These are phyloP conservation scores for Cossypha heuglini DNA, from an alignment of 2,797 vertebrate species.

Conservation along the genomic window DNA sequence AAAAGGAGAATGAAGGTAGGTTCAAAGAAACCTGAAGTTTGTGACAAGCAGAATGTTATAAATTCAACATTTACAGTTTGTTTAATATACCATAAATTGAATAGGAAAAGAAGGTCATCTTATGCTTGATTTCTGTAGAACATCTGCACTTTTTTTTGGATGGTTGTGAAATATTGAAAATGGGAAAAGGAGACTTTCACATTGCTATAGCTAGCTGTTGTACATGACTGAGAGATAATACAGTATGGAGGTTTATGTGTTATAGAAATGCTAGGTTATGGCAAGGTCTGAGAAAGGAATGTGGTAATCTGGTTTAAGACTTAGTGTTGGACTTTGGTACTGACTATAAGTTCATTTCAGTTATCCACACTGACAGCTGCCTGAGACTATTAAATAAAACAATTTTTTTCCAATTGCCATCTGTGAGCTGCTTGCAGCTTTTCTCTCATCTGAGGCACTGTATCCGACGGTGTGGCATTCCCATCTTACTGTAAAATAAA, in stretches of 20 bases:
- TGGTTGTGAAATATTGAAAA: not conserved
- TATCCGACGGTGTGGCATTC: not conserved
- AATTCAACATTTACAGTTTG: not conserved
- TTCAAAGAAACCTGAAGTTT: not conserved
- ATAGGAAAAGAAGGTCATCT: not conserved
- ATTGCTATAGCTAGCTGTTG: accelerated
- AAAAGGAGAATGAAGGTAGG: not conserved
- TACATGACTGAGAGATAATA: not conserved
- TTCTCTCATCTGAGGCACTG: not conserved
- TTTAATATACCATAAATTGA: not conserved
- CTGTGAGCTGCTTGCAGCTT: not conserved
- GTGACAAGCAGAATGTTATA: not conserved
- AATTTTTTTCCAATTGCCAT: not conserved
- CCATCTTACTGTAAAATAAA: not conserved
- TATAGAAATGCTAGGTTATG: not conserved
- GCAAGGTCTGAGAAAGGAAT: not conserved
- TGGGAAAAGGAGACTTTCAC: not conserved
- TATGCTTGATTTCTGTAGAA: not conserved
- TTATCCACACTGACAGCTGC: not conserved
- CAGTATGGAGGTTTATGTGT: not conserved
- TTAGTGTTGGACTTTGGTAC: not conserved
- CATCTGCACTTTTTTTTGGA: not conserved
- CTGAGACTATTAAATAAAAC: not conserved
- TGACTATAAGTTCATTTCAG: not conserved
- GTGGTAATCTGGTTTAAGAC: not conserved